A percentile compares a stretch with the other conserved stretches of the same genome.
phyloP scores from a whole-genome alignment of 2,888 invertebrate species.

The Ormyrus nitidulus region DNA sequence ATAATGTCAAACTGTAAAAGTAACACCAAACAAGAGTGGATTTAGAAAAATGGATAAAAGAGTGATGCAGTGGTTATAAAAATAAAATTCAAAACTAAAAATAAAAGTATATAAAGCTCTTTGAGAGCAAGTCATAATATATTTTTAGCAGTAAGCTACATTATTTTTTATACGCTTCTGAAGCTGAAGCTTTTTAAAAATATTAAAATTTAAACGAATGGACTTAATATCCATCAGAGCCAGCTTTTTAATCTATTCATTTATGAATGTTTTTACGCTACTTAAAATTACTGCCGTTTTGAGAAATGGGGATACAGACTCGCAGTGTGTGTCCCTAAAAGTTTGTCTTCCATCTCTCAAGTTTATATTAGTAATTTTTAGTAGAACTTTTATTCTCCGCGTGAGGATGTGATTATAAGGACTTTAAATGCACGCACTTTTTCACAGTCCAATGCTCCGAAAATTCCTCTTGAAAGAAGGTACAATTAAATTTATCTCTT shows the following conservation, averaged over 20 bases:
- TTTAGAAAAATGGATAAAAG: too few relatives aligned
- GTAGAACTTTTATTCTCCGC: neutral
- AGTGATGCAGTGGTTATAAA: too few relatives aligned
- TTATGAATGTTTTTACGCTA: conserved; percentile 12
- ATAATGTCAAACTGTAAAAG: too few relatives aligned
- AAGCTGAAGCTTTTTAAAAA: neutral
- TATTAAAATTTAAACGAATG: conserved; percentile 20
- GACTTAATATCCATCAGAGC: neutral
- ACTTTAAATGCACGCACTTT: conserved; percentile 15
- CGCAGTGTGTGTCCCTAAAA: too few relatives aligned
- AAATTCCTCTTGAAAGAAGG: conserved; percentile 21
- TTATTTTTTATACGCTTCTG: too few relatives aligned
- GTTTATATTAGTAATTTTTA: neutral
- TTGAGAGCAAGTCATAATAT: too few relatives aligned
- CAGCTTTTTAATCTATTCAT: conserved; percentile 25
- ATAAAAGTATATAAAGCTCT: too few relatives aligned
- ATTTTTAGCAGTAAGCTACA: too few relatives aligned
- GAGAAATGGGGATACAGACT: too few relatives aligned
- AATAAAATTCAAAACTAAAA: too few relatives aligned
- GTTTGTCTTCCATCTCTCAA: neutral
- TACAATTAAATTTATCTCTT: conserved; percentile 31
- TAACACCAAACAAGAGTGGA: too few relatives aligned
- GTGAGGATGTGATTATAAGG: neutral
- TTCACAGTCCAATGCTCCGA: conserved; percentile 28
- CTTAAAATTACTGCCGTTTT: too few relatives aligned